These are phyloP conservation scores for Decapterus maruadsi DNA, from an alignment of 2,797 vertebrate genomes.

Conservation along the genomic window DNA sequence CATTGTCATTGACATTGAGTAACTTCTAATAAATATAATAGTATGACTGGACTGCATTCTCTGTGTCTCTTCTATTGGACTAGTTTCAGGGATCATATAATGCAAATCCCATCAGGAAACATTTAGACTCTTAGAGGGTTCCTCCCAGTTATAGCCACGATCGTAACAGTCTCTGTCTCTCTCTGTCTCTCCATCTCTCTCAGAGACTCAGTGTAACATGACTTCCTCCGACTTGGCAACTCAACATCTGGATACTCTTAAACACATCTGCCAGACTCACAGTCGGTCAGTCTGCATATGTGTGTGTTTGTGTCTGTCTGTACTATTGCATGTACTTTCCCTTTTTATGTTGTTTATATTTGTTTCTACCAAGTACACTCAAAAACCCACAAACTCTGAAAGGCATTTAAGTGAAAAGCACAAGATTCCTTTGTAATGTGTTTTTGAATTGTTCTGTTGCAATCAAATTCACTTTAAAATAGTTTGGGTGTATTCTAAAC, in stretches of 20 bases:
- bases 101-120: constrained; percentile 19
- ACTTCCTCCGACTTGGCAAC: constrained; percentile 78
- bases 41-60: too few species aligned
- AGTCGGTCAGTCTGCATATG: constrained; percentile 85
- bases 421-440: neutral
- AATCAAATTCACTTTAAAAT: neutral
- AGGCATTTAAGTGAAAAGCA: too few species aligned
- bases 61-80: neutral
- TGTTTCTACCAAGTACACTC: too few species aligned
- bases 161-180: constrained; percentile 2
- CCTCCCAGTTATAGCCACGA: neutral
- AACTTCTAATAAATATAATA: neutral
- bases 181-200: constrained; percentile 36
- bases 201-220: constrained; percentile 88
- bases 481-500: neutral
- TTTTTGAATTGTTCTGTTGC: neutral
- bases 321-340: too few species aligned
- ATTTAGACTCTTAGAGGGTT: neutral
- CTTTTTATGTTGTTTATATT: too few species aligned
- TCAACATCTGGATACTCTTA: constrained; percentile 88
- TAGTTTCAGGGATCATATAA: constrained; percentile 17
- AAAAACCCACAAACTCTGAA: too few species aligned
- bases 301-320: neutral
- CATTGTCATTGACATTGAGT: constrained; percentile 1
- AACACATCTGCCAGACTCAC: constrained; percentile 91